Conservation (phyloP, 2,797 vertebrate genomes). For the Rousettus madagascariensis region DNA sequence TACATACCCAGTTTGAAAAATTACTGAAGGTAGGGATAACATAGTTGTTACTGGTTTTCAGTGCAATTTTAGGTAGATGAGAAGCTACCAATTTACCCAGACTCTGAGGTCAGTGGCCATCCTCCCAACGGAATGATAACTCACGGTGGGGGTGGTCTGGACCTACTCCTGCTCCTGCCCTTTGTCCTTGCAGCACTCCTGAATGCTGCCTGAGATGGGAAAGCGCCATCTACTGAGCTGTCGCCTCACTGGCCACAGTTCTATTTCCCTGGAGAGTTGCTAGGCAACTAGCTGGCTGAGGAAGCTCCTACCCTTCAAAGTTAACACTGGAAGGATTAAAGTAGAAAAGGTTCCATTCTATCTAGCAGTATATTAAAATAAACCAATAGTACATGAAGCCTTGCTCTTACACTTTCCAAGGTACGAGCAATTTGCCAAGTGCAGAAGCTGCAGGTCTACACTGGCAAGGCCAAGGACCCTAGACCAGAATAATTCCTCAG, state of each 20-base stretch:
- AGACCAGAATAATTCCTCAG: background rate
- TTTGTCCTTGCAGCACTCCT: accelerated
- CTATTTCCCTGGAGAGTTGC: background rate
- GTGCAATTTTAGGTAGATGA: background rate
- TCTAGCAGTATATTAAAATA: background rate
- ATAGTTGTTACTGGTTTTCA: background rate
- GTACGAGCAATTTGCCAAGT: background rate
- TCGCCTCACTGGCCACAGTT: background rate
- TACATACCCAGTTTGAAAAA: background rate
- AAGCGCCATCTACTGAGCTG: background rate
- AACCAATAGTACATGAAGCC: background rate
- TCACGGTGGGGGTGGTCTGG: background rate
- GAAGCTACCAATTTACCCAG: background rate
- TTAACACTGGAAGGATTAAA: background rate
- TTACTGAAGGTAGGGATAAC: background rate
- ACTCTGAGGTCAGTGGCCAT: background rate
- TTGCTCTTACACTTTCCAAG: background rate
- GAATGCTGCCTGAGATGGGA: too few relatives aligned
- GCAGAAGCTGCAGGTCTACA: background rate
- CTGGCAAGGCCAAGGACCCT: background rate
- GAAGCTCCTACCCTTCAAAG: background rate
- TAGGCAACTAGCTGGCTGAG: background rate
- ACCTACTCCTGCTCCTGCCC: background rate
- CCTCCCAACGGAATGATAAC: background rate
- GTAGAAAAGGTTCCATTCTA: background rate